A percentile compares a stretch with the other conserved stretches of the same genome.
Conservation (phyloP, 2,888 invertebrate species). For the Camponotus fellah region DNA sequence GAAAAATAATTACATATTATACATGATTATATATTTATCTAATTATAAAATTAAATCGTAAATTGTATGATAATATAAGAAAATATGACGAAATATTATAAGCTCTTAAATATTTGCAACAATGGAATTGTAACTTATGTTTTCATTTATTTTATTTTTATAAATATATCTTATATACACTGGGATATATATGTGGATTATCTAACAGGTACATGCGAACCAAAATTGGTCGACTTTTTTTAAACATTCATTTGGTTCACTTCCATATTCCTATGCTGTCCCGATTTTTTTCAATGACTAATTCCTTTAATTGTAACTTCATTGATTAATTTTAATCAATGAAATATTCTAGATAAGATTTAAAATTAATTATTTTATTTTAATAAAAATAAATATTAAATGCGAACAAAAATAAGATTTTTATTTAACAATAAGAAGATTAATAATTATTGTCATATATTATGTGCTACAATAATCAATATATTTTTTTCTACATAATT, state of each 20-base stretch:
- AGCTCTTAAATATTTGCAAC: conserved; percentile 24
- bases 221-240: conserved; percentile 46
- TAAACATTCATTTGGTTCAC: conserved; percentile 49
- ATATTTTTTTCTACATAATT: neutral
- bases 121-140: neutral
- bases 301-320: conserved; percentile 15
- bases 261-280: neutral
- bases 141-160: conserved; percentile 4
- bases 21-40: neutral
- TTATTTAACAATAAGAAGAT: neutral
- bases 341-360: neutral
- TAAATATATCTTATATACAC: conserved; percentile 50
- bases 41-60: conserved; percentile 10
- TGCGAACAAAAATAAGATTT: neutral
- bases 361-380: conserved; percentile 11
- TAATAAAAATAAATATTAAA: neutral
- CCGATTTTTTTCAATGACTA: neutral
- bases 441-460: neutral
- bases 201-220: conserved; percentile 58
- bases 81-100: conserved; percentile 1
- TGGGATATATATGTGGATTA: conserved; percentile 44
- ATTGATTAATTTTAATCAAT: conserved; percentile 2
- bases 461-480: neutral
- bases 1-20: neutral
- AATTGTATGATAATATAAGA: neutral